Conservation (phyloP, 2,888 invertebrate genomes). For the Diarsia mendica region DNA sequence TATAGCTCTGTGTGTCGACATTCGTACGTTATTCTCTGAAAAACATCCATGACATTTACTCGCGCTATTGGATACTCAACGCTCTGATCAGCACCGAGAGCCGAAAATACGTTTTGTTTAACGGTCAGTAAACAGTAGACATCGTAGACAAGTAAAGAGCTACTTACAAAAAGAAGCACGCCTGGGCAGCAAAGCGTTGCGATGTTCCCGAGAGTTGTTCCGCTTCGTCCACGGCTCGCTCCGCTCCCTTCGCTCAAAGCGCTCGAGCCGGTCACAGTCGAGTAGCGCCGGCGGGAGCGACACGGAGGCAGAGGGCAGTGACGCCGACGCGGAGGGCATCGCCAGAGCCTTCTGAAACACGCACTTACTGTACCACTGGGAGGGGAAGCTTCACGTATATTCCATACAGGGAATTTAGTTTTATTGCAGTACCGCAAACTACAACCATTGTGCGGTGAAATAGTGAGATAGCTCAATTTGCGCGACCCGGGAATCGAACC, state of each 20-base stretch:
- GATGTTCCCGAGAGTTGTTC: conserved; percentile 57
- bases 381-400: too few relatives aligned
- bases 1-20: too few relatives aligned
- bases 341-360: conserved; percentile 84
- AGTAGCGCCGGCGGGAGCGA: conserved; percentile 12
- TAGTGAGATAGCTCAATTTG: too few relatives aligned
- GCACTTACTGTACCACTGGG: conserved; percentile 37
- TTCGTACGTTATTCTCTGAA: too few relatives aligned
- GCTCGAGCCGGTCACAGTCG: conserved; percentile 31
- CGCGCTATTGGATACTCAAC: neutral
- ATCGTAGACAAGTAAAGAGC: neutral
- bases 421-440: too few relatives aligned
- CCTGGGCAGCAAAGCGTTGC: conserved; percentile 68
- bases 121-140: neutral
- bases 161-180: conserved; percentile 80
- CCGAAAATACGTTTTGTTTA: neutral
- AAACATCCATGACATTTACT: too few relatives aligned
- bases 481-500: too few relatives aligned
- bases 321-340: conserved; percentile 69
- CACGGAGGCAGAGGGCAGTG: conserved; percentile 32
- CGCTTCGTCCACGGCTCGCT: conserved; percentile 61
- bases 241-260: conserved; percentile 12
- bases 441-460: too few relatives aligned
- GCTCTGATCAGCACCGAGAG: neutral
- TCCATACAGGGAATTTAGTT: too few relatives aligned